Conservation (phyloP, 1,140 invertebrate species). For the Plectrocnemia conspersa region DNA sequence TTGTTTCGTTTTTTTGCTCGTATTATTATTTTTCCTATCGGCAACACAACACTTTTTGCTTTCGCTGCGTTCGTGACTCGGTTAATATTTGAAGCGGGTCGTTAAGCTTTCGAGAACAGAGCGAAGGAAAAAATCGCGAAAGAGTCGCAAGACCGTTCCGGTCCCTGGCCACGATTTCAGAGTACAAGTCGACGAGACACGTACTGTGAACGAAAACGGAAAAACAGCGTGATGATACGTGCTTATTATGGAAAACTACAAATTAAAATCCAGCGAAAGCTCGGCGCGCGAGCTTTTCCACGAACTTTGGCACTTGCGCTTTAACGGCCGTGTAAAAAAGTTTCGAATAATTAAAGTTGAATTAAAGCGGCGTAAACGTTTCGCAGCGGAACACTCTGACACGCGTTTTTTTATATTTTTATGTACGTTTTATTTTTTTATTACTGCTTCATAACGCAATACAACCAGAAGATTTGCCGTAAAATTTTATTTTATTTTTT, state of each 20-base stretch:
- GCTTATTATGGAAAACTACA: conserved; percentile 8
- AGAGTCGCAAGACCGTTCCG: background rate
- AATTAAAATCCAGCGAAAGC: too few relatives aligned
- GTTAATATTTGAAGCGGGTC: conserved; percentile 16
- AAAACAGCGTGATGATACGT: conserved; percentile 6
- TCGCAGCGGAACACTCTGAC: too few relatives aligned
- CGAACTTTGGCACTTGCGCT: too few relatives aligned
- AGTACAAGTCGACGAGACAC: background rate
- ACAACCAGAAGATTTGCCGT: too few relatives aligned
- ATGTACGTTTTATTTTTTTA: too few relatives aligned
- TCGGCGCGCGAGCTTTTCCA: too few relatives aligned
- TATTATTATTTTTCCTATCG: background rate
- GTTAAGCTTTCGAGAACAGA: background rate
- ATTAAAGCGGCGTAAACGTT: too few relatives aligned
- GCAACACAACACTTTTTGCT: background rate
- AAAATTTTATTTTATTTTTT: too few relatives aligned
- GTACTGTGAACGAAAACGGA: background rate
- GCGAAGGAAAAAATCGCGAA: background rate
- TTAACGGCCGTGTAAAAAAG: too few relatives aligned
- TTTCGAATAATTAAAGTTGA: too few relatives aligned
- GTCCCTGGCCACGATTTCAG: background rate
- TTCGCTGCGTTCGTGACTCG: conserved; percentile 10
- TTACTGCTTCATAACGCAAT: too few relatives aligned
- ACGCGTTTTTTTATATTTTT: too few relatives aligned
- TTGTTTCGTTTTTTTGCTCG: conserved; percentile 4